Conservation (phyloP, 2,888 invertebrate genomes). For the Apomyelois bistriatella region DNA sequence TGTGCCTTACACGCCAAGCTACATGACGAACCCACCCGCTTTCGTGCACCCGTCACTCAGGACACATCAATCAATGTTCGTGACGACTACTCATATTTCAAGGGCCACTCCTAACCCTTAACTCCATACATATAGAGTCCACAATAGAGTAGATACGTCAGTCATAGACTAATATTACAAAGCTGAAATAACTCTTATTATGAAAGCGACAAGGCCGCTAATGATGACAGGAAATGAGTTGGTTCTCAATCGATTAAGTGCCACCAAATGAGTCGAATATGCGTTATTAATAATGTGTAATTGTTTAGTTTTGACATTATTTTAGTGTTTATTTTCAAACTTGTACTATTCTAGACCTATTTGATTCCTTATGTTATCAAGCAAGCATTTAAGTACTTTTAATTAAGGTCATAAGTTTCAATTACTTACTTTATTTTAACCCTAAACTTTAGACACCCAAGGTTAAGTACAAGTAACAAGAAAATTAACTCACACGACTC, state of each 20-base stretch:
- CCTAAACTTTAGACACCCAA: no score
- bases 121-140: conserved; percentile 14
- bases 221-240: conserved; percentile 34
- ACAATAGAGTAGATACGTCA: conserved; percentile 16
- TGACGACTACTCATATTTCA: conserved; percentile 73
- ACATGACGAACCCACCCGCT: conserved; percentile 45
- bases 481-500: no score
- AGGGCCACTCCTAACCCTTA: conserved; percentile 35
- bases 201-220: conserved; percentile 35
- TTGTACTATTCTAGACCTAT: no score
- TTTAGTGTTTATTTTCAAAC: no score
- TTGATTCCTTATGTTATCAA: no score
- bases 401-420: no score
- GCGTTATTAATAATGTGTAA: conserved; percentile 15
- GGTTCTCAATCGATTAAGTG: conserved; percentile 68
- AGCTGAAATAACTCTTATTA: conserved; percentile 28
- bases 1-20: conserved; percentile 23
- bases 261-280: conserved; percentile 40
- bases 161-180: not conserved
- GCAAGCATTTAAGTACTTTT: no score
- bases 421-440: no score
- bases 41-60: conserved; percentile 71
- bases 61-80: conserved; percentile 73
- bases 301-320: conserved; percentile 4
- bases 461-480: no score